Conservation (phyloP, 2,113 vertebrate genomes). For the Austrofundulus limnaeus region DNA sequence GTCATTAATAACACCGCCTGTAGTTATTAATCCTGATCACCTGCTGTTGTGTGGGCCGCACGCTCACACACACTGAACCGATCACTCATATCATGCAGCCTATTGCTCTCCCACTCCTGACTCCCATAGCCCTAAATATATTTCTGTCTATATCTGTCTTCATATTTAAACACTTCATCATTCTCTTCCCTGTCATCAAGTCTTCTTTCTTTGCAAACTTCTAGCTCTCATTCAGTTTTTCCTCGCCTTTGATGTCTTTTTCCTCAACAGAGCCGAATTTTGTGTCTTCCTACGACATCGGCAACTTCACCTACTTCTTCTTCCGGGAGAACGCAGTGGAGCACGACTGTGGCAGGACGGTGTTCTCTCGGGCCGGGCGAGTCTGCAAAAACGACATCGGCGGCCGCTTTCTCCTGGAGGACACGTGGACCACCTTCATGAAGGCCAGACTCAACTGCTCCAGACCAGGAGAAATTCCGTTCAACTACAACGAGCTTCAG, state of each 20-base stretch:
- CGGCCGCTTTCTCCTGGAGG: slow-evolving; percentile 93
- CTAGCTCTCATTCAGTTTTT: slow-evolving; percentile 1
- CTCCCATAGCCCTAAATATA: slow-evolving; percentile 52
- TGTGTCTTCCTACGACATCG: slow-evolving; percentile 94
- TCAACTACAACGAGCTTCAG: slow-evolving; percentile 95
- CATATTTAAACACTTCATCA: slow-evolving; percentile 33
- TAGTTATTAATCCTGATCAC: slow-evolving; percentile 63
- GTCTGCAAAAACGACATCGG: slow-evolving; percentile 97
- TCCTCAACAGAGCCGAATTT: slow-evolving; percentile 90
- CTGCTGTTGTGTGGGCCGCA: slow-evolving; percentile 62
- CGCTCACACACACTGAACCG: slow-evolving; percentile 47
- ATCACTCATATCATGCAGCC: slow-evolving; percentile 54
- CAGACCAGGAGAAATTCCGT: slow-evolving; percentile 93
- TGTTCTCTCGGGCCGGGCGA: slow-evolving; percentile 91
- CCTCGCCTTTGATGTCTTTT: slow-evolving; percentile 11
- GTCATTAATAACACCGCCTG: slow-evolving; percentile 71
- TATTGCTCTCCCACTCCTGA: slow-evolving; percentile 37
- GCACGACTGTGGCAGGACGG: slow-evolving; percentile 92
- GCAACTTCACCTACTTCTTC: slow-evolving; percentile 97
- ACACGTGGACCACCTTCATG: slow-evolving; percentile 99
- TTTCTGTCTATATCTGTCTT: slow-evolving; percentile 38
- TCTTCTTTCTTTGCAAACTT: slow-evolving; percentile 6
- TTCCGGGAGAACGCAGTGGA: slow-evolving; percentile 96
- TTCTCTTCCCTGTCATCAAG: slow-evolving; percentile 4
- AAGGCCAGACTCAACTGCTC: slow-evolving; percentile 96